Evolutionary conservation across 2,888 invertebrate species (phyloP).

Genomic region (Tiliacea aurago): DNA sequence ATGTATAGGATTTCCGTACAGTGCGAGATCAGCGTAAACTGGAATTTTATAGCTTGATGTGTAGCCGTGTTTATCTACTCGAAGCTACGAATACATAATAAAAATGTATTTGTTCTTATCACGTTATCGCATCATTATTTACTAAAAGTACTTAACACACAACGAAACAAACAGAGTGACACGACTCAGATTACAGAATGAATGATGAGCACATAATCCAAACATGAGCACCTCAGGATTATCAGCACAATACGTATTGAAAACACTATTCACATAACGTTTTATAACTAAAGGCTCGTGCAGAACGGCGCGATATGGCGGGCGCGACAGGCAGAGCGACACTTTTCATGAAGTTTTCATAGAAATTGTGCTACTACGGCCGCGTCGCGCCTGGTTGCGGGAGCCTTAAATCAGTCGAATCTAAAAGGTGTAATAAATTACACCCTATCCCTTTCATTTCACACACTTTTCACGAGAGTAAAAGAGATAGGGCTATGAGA

Average conservation of each 20-base stretch:
- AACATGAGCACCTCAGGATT: slow-evolving; percentile 59
- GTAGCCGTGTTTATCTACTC: too few relatives aligned
- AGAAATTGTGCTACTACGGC: too few relatives aligned
- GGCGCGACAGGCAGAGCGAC: too few relatives aligned
- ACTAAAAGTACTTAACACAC: slow-evolving; percentile 51
- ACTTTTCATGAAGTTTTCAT: too few relatives aligned
- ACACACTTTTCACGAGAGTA: slow-evolving; percentile 50
- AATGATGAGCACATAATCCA: slow-evolving; percentile 71
- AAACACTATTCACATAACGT: slow-evolving; percentile 37
- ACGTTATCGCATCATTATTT: slow-evolving; percentile 61
- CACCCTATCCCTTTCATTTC: slow-evolving; percentile 62
- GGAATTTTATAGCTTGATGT: too few relatives aligned
- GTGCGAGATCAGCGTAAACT: too few relatives aligned
- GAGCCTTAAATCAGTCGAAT: slow-evolving; percentile 33
- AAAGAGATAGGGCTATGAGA: slow-evolving; percentile 63
- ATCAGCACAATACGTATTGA: slow-evolving; percentile 45
- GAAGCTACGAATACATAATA: slow-evolving; percentile 16
- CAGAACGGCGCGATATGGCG: too few relatives aligned
- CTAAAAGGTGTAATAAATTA: slow-evolving; percentile 53
- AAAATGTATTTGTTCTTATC: slow-evolving; percentile 40
- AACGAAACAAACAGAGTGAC: slow-evolving; percentile 64
- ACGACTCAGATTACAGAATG: slow-evolving; percentile 69
- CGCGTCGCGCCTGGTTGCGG: too few relatives aligned
- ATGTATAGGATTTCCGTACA: too few relatives aligned
- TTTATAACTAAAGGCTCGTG: slow-evolving; percentile 27